Evolutionary conservation across 2,113 vertebrate species (phyloP).

Genomic region (Vulpes lagopus): DNA sequence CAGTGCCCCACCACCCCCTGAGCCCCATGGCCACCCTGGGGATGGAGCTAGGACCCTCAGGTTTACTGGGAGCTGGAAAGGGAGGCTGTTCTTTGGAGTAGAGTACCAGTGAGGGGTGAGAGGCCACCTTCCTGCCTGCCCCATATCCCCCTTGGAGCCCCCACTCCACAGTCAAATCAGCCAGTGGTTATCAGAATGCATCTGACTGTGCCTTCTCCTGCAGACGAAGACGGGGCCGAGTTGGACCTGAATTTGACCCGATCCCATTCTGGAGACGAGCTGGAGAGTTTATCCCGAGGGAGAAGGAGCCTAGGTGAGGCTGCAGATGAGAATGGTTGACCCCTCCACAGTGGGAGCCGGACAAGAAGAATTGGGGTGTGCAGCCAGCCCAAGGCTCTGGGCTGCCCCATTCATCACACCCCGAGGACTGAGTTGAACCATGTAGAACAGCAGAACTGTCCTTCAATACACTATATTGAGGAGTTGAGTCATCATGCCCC

Average conservation of each 20-base stretch:
- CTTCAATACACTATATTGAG: neutral
- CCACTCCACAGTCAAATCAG: fast-evolving
- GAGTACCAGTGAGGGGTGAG: neutral
- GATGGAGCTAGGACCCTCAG: neutral
- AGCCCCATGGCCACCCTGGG: neutral
- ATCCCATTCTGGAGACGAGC: conserved; percentile 46
- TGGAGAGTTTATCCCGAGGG: conserved; percentile 75
- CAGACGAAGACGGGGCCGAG: conserved; percentile 79
- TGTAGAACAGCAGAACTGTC: neutral
- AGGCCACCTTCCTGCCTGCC: fast-evolving
- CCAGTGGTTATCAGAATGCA: fast-evolving
- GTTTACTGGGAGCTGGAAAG: neutral
- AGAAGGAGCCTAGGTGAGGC: conserved; percentile 87
- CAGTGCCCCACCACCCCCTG: neutral
- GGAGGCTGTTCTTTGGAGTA: neutral
- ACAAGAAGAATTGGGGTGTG: neutral
- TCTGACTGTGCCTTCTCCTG: conserved; percentile 53
- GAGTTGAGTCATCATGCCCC: neutral
- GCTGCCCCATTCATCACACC: fast-evolving
- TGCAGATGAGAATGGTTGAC: fast-evolving
- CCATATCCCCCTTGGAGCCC: fast-evolving
- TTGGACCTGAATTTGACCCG: conserved; percentile 84
- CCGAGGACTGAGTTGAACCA: neutral
- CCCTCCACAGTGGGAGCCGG: neutral
- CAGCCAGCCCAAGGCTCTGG: neutral